Conservation (phyloP, 2,113 vertebrate species). For the Madoqua kirkii region DNA sequence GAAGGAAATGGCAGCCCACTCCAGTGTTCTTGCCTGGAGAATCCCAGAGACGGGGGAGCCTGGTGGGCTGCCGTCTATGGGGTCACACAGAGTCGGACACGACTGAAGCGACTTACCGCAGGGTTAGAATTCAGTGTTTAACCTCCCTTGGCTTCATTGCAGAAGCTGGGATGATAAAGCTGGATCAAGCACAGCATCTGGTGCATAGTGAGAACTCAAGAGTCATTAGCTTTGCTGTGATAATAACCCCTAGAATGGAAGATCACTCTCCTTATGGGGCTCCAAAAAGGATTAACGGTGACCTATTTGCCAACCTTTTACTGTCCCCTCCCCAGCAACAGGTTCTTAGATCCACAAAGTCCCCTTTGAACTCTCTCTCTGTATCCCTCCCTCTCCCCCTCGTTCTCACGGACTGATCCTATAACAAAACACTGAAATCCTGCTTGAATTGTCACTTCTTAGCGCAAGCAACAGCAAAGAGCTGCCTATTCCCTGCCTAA, state of each 20-base stretch:
- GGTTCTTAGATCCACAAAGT: neutral
- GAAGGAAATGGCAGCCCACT: too few relatives aligned
- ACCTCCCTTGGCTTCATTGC: neutral
- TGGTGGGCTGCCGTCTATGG: too few relatives aligned
- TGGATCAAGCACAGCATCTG: neutral
- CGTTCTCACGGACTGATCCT: neutral
- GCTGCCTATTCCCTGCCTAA: neutral
- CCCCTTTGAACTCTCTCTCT: neutral
- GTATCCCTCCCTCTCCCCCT: neutral
- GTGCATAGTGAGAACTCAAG: neutral
- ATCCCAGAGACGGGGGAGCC: too few relatives aligned
- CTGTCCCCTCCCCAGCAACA: neutral
- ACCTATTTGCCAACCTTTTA: neutral
- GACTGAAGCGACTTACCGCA: too few relatives aligned
- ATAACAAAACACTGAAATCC: neutral
- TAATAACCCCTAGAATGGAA: neutral
- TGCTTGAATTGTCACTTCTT: neutral
- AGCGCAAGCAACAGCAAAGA: neutral
- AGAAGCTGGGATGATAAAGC: neutral
- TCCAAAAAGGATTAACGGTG: constrained; percentile 12
- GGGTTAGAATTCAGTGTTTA: neutral
- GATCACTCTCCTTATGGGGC: neutral
- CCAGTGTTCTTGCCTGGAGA: too few relatives aligned
- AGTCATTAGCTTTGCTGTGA: neutral
- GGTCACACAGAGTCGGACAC: too few relatives aligned